Conservation (phyloP, 2,888 invertebrate species). For the Cryptus armator region DNA sequence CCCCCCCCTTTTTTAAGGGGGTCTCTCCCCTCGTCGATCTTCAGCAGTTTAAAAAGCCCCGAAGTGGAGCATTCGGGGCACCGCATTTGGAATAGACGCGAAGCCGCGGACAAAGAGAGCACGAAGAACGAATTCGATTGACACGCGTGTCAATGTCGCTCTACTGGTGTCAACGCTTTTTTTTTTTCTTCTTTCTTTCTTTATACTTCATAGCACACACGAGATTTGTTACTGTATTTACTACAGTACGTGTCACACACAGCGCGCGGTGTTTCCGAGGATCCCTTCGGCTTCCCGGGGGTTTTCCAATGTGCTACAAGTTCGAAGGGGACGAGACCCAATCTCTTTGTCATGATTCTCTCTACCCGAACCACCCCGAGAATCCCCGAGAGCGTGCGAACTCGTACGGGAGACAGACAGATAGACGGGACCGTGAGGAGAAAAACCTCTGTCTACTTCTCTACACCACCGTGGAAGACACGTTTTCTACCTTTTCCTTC, state of each 20-base stretch:
- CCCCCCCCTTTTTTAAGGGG: neutral
- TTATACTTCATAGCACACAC: slow-evolving; percentile 17
- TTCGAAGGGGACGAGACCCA: slow-evolving; percentile 38
- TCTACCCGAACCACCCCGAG: slow-evolving; percentile 6
- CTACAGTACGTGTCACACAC: slow-evolving; percentile 11
- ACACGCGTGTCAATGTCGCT: slow-evolving; percentile 71
- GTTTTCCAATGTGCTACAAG: slow-evolving; percentile 3
- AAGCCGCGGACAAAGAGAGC: slow-evolving; percentile 21
- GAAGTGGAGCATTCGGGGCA: slow-evolving; percentile 54
- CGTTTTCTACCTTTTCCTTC: slow-evolving; percentile 55
- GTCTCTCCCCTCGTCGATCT: slow-evolving; percentile 20
- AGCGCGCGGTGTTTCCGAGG: slow-evolving; percentile 12
- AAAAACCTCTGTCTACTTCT: slow-evolving; percentile 34
- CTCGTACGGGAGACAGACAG: slow-evolving; percentile 51
- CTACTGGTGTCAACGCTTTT: slow-evolving; percentile 67
- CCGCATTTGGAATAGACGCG: slow-evolving; percentile 34
- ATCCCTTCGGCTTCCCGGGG: slow-evolving; percentile 5
- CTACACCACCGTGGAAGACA: slow-evolving; percentile 22
- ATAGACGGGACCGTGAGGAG: slow-evolving; percentile 35
- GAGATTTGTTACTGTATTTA: slow-evolving; percentile 24
- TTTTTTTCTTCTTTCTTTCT: slow-evolving; percentile 1
- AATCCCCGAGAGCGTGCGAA: slow-evolving; percentile 57
- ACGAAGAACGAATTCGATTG: slow-evolving; percentile 69
- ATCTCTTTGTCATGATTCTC: slow-evolving; percentile 63
- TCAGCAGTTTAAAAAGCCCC: slow-evolving; percentile 46